Percentiles rank a stretch among this genome's conserved stretches.
phyloP scores from a whole-genome alignment of 2,888 invertebrate genomes.

The Aromia moschata region DNA sequence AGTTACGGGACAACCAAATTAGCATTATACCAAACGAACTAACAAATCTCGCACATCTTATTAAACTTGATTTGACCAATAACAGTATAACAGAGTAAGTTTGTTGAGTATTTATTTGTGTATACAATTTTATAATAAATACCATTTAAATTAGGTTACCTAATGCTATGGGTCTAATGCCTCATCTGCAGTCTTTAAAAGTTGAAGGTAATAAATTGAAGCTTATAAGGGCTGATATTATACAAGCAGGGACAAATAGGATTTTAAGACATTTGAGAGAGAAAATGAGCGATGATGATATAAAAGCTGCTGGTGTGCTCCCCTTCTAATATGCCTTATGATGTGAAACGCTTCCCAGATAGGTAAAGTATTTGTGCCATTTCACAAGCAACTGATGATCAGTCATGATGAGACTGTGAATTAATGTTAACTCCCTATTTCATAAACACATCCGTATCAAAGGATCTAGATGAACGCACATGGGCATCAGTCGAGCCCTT shows the following conservation, averaged over 20 bases:
- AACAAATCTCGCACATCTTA: slow-evolving; percentile 76
- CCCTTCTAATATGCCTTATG: slow-evolving; percentile 34
- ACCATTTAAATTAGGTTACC: slow-evolving; percentile 67
- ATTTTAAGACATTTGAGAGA: slow-evolving; percentile 82
- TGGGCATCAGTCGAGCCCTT: too few relatives aligned
- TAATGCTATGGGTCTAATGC: slow-evolving; percentile 73
- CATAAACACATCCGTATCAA: too few relatives aligned
- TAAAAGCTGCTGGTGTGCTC: slow-evolving; percentile 29
- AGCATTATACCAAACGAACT: slow-evolving; percentile 81
- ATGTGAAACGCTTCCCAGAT: slow-evolving; percentile 49
- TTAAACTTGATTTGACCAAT: slow-evolving; percentile 85
- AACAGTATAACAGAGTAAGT: slow-evolving; percentile 68
- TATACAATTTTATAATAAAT: background rate
- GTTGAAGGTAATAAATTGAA: slow-evolving; percentile 88
- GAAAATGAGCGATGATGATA: slow-evolving; percentile 61
- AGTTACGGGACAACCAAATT: slow-evolving; percentile 85
- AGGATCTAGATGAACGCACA: too few relatives aligned
- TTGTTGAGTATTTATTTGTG: background rate
- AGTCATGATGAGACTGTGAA: too few relatives aligned
- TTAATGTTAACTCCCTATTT: too few relatives aligned
- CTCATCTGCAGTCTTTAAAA: slow-evolving; percentile 82
- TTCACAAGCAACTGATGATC: too few relatives aligned
- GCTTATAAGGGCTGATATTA: slow-evolving; percentile 82
- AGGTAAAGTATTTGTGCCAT: slow-evolving; percentile 42
- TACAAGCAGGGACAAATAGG: slow-evolving; percentile 84